phyloP scores from a whole-genome alignment of 2,113 vertebrate genomes.

The Halcyon senegalensis region DNA sequence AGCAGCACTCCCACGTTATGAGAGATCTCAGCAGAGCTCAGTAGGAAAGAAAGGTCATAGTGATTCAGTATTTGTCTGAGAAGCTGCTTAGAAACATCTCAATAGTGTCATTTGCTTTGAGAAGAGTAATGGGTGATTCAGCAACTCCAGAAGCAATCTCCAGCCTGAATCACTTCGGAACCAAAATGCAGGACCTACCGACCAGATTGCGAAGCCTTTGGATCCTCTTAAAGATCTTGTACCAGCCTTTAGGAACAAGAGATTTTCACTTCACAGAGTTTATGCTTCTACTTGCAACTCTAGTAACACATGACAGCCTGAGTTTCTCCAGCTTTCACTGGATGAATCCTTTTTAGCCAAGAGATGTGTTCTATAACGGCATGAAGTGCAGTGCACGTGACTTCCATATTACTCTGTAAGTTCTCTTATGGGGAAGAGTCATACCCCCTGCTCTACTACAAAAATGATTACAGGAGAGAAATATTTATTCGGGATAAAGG shows the following conservation, averaged over 20 bases:
- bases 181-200: rapidly evolving
- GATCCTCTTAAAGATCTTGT: not conserved
- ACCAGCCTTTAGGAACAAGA: not conserved
- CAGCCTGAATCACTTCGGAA: not conserved
- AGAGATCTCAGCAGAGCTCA: not conserved
- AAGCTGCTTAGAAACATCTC: not conserved
- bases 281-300: not conserved
- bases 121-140: not conserved
- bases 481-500: not conserved
- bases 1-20: not conserved
- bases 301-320: not conserved
- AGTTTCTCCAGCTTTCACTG: not conserved
- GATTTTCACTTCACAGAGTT: not conserved
- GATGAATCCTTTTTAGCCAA: not conserved
- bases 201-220: not conserved
- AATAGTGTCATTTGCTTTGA: not conserved
- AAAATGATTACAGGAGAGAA: not conserved
- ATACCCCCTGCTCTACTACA: not conserved
- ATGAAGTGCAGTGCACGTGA: rapidly evolving
- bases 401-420: not conserved
- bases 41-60: not conserved
- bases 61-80: not conserved
- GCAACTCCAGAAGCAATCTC: rapidly evolving
- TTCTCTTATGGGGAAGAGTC: not conserved
- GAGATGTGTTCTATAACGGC: rapidly evolving